Base-by-base conservation (phyloP, 1,140 invertebrate genomes). In the Pogonomyrmex californicus region DNA sequence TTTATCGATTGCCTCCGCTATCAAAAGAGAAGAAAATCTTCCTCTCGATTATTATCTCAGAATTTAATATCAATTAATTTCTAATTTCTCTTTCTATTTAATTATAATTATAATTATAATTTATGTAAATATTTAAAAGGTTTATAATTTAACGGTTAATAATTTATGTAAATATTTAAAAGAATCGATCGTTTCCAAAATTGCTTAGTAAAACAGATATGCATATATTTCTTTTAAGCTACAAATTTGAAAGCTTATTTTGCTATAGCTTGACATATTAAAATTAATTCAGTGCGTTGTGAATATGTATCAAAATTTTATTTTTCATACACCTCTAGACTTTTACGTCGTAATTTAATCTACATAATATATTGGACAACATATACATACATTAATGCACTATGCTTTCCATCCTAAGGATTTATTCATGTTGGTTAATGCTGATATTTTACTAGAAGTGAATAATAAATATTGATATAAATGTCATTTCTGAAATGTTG, bases 401-500 rank as follows among this genome's bases (percentile, higher is more conserved):
- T 7, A 49, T 49, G 9, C 38, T 68, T 47, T 68, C 5, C 30
- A 49, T 49, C 14, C 2, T 33, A 10, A 65, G n/a, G 4, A 44
- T 36, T 33, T 63, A 63, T 70, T 70, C 6, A 33, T 49, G 41
- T 1, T 4, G 12, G 14, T 70, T 70, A 70, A 14, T 47, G 4
- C 66, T 49, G 3, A 47, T 49, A 33, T 4, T 70, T 47, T 47
- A 44, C 2, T 10, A 30, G 23, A 49, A 49, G 23, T 49, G 12
- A 70, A 70, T 49, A 75, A 30, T n/a, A 71, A 71, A 9, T 71
- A 71, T 41, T 58, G 17, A 41, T 56, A n/a, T 7, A 73, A 47
- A 17, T 47, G 10, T 17, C 2, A 47, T 75, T 75, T 56, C 5
- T 75, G 23, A 75, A 75, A 75, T 56, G n/a, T 10, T 17, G 4